Base-by-base conservation (phyloP, 2,797 vertebrate genomes). In the Psittacula echo region DNA sequence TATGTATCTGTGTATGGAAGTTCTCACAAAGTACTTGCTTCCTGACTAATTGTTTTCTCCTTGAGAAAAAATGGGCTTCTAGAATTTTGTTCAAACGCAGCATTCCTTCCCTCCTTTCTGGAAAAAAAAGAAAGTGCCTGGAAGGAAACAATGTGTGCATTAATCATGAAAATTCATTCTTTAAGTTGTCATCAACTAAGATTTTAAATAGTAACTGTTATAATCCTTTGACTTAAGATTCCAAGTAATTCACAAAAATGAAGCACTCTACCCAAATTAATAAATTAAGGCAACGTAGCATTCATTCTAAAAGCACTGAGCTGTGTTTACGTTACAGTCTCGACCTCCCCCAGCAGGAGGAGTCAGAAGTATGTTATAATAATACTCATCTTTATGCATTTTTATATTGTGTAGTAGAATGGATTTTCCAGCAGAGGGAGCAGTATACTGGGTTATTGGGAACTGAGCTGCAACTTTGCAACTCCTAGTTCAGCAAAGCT, bases 371-470 rank as follows among this genome's bases (percentile, higher is more conserved):
- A 21, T 70, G 62, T 81, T 91, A 26, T 41, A 17, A 37, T 85
- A 29, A 58, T 79, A 24, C 37, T 95, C 50, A 90, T 87, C 32
- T 71, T 64, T 22, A 34, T 80, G 20, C 3, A 9, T 29, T 23
- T 87, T 74, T 56, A 41, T 29, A 17, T 62, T 42, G 41, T 93
- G 84, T 67, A 85, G 54, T 89, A 39, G 37, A 22, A 42, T 39
- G 23, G 12, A 10, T 91, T 94, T 95, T 93, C 92, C 93, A 96
- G 92, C 82, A 95, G 96, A 94, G 92, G 97, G 92, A 89, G 94
- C 82, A 93, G 53, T 37, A 37, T 8, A 82, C 92, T 92, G 85
- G 23, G 12, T 91, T 85, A 84, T 89, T 4, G 2, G 29, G 11
- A 85, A 7, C 5, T 5, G 41, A 87, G 65, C 20, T 77, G 12